Base-by-base conservation (phyloP, 2,888 invertebrate species). In the Leptinotarsa peninsularis region DNA sequence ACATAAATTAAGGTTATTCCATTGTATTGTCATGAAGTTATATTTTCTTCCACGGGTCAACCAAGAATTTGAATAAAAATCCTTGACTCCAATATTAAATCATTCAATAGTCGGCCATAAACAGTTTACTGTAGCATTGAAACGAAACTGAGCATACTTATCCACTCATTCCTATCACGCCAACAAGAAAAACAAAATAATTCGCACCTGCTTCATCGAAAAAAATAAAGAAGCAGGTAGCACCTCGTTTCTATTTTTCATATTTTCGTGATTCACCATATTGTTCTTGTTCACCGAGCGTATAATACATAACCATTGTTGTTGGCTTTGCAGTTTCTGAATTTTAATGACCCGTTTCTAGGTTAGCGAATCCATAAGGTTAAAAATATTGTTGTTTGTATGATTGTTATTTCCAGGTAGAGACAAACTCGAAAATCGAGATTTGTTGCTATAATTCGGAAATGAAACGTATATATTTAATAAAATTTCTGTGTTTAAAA, bases 271-370 rank as follows among this genome's bases (percentile, higher is more conserved):
- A 70, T 70, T 58, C 54, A 70, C 33, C 27, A 58, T 21, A 76
- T 75, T 71, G 76, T 76, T 71, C 70, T 60, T 49, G 73, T 72
- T 72, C 75, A 67, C 70, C 49, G 66, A 76, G 73, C 78, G 70
- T 75, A 73, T 76, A 78, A 78, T 76, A 67, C 71, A 72, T 49
- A 54, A 73, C 66, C 72, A 75, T 72, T 76, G 76, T 76, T 75
- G 75, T 74, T 60, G 60, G 71, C 75, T 76, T 71, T 71, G 50
- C 67, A 66, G 68, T 69, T 72, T 67, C 67, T 72, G 71, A 67
- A 76, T 73, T 50, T 58, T 67, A 33, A 70, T 71, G 66, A 52
- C 18, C 33, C 49, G 54, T 71, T 74, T 78, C 67, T 76, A 67
- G 78, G 76, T 74, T 74, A 74, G 58, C 18, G 52, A 72, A 74